Evolutionary conservation across 2,113 vertebrate genomes (phyloP).

Genomic region (Scortum barcoo): DNA sequence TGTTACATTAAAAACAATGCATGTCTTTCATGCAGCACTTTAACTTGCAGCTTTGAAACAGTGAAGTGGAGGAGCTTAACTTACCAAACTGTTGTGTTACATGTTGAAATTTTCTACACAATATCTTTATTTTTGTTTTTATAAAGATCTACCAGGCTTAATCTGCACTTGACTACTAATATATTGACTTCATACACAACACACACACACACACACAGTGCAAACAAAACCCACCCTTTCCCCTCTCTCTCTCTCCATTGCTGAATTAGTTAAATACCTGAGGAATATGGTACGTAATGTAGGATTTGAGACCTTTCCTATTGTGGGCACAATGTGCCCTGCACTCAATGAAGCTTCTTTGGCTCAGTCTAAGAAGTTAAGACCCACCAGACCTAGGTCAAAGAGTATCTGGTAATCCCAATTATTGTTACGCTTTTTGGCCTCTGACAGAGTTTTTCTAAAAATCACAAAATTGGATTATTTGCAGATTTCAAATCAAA

Average conservation of each 20-base stretch:
- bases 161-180: constrained; percentile 9
- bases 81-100: no score
- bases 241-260: constrained; percentile 1
- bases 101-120: constrained; percentile 1
- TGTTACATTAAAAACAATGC: neutral
- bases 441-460: neutral
- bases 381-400: constrained; percentile 1
- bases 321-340: constrained; percentile 16
- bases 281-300: constrained; percentile 22
- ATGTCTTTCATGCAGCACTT: neutral
- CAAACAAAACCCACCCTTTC: neutral
- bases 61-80: no score
- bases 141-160: neutral
- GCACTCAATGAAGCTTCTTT: constrained; percentile 1
- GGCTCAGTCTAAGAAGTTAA: constrained; percentile 5
- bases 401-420: constrained; percentile 3
- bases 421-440: neutral
- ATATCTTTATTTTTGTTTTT: neutral
- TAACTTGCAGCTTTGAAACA: neutral
- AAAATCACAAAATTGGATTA: neutral
- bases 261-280: constrained; percentile 31
- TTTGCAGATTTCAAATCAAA: neutral
- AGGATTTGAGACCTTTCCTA: constrained; percentile 20
- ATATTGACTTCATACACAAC: neutral
- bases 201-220: neutral